Evolutionary conservation across 2,888 invertebrate species (phyloP).

Genomic region (Prenolepis imparis): DNA sequence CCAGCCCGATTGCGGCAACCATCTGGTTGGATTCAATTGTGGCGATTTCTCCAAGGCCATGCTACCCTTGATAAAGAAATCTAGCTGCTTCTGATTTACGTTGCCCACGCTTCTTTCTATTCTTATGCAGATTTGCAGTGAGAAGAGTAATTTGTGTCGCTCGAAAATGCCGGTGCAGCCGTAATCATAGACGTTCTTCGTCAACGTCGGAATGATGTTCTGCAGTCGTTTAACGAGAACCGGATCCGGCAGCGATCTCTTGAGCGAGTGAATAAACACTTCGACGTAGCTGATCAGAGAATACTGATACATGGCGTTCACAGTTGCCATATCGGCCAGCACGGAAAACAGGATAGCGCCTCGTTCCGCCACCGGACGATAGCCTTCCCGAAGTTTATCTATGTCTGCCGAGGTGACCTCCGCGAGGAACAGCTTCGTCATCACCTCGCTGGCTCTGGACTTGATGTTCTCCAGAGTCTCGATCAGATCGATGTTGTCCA

Average conservation of each 20-base stretch:
- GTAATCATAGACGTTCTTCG: conserved; percentile 95
- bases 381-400: conserved; percentile 93
- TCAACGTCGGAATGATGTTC: conserved; percentile 94
- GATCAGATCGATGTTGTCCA: conserved; percentile 95
- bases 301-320: conserved; percentile 97
- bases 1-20: conserved; percentile 93
- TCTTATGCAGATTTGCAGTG: conserved; percentile 96
- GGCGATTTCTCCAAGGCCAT: conserved; percentile 92
- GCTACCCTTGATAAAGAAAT: conserved; percentile 97
- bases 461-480: conserved; percentile 96
- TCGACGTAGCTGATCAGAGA: conserved; percentile 94
- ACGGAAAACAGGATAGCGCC: conserved; percentile 97
- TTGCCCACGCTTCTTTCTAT: conserved; percentile 91
- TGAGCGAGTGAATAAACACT: conserved; percentile 93
- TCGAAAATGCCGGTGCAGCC: conserved; percentile 98
- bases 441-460: conserved; percentile 93
- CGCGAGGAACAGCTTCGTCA: conserved; percentile 92
- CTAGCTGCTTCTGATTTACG: conserved; percentile 91
- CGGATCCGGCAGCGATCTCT: conserved; percentile 94
- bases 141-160: conserved; percentile 95
- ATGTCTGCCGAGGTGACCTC: conserved; percentile 93
- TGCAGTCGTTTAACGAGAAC: conserved; percentile 91
- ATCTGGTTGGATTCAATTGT: conserved; percentile 89
- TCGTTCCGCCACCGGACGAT: conserved; percentile 94
- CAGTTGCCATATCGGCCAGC: conserved; percentile 94